These are phyloP conservation scores for Physocephala rufipes DNA, from an alignment of 2,888 invertebrate species.

Conservation along the genomic window DNA sequence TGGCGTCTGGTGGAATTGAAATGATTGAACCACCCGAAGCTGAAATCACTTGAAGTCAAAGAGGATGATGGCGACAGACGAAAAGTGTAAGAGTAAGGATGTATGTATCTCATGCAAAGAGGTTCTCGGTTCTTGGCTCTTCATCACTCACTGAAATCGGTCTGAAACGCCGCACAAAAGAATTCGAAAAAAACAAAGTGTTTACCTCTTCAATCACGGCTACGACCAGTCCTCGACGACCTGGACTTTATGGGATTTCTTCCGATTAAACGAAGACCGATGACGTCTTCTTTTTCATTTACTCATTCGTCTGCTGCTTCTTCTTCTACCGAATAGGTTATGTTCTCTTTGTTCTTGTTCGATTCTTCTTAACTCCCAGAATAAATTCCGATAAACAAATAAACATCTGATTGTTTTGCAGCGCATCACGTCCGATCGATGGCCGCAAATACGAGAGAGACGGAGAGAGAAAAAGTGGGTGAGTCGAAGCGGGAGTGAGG, in stretches of 20 bases:
- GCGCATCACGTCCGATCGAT: not conserved
- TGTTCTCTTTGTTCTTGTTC: not conserved
- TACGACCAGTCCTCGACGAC: not conserved
- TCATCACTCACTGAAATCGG: conserved; percentile 25
- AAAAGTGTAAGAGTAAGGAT: conserved; percentile 38
- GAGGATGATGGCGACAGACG: too few species aligned
- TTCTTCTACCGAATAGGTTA: conserved; percentile 18
- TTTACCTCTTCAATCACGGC: conserved; percentile 37
- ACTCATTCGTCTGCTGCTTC: conserved; percentile 1
- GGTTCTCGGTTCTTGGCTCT: conserved; percentile 9
- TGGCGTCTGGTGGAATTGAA: conserved; percentile 6
- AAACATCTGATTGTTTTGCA: conserved; percentile 25
- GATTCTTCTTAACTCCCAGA: not conserved
- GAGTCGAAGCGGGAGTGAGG: conserved; percentile 19
- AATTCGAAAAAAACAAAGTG: conserved; percentile 9
- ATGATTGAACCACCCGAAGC: conserved; percentile 24
- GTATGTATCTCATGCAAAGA: not conserved
- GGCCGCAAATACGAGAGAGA: not conserved
- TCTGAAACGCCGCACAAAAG: not conserved
- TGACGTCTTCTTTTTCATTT: not conserved
- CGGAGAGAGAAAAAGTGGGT: not conserved
- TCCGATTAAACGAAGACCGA: too few species aligned
- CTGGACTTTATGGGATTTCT: not conserved
- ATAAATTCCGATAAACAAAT: conserved; percentile 30
- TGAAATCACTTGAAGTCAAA: too few species aligned